A percentile compares a stretch with the other conserved stretches of the same genome.
These are phyloP conservation scores for Coptodon bakossiorum DNA, from an alignment of 2,113 vertebrate species.

Conservation along the genomic window DNA sequence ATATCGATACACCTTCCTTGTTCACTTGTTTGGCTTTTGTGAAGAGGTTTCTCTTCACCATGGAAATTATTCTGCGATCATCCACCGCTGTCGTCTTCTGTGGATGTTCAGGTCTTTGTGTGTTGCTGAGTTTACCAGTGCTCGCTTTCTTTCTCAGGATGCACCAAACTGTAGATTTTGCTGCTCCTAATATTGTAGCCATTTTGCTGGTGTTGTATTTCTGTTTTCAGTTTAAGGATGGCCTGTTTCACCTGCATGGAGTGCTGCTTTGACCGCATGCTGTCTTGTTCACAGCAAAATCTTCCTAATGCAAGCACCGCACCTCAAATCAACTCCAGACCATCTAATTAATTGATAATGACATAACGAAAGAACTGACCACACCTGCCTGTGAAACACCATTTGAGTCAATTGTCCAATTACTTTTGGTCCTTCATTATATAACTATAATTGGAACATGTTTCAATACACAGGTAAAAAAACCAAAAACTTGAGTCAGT, in stretches of 20 bases:
- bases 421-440: not conserved
- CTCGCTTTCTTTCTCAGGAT: not conserved
- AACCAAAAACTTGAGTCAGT: too few relatives aligned
- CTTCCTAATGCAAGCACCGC: not conserved
- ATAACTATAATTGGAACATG: too few relatives aligned
- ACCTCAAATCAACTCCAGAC: not conserved
- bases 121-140: not conserved
- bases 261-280: not conserved
- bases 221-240: not conserved
- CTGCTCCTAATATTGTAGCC: fast-evolving
- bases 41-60: not conserved
- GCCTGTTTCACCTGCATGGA: not conserved
- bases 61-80: not conserved
- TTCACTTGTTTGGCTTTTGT: not conserved
- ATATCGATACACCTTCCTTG: not conserved
- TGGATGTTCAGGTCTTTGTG: not conserved
- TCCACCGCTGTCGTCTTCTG: not conserved
- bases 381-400: not conserved
- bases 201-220: not conserved
- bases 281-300: not conserved
- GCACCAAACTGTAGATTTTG: not conserved
- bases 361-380: not conserved
- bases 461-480: too few relatives aligned
- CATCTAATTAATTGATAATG: not conserved
- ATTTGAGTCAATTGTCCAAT: fast-evolving